Conservation (phyloP, 1,140 invertebrate species). For the Magallana ariakensis region DNA sequence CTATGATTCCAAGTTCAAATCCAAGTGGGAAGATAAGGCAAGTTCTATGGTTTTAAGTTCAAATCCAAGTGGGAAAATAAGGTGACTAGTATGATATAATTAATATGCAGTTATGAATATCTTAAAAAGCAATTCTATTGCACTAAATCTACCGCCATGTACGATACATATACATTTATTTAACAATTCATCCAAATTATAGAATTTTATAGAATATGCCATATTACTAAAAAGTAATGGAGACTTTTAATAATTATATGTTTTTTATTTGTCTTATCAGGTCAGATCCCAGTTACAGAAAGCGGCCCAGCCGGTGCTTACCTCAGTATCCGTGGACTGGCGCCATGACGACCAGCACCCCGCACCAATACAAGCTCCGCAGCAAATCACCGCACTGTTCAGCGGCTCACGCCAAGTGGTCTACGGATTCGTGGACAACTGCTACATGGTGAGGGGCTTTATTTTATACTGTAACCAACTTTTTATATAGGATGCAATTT, state of each 20-base stretch:
- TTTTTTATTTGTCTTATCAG: constrained; percentile 47
- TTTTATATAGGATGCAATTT: no score
- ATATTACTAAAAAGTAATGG: no score
- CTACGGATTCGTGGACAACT: constrained; percentile 79
- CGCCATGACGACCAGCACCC: constrained; percentile 68
- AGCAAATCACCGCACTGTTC: constrained; percentile 76
- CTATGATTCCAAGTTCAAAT: constrained; percentile 76
- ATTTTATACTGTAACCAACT: no score
- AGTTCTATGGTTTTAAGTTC: background rate
- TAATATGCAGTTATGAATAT: no score
- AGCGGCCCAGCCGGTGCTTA: constrained; percentile 74
- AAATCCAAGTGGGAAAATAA: no score
- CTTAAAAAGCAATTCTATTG: no score
- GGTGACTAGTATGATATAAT: no score
- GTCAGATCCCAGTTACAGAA: constrained; percentile 73
- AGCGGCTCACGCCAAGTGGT: constrained; percentile 77
- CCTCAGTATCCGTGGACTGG: constrained; percentile 77
- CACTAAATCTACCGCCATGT: no score
- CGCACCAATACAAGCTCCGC: constrained; percentile 75
- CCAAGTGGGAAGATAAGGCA: constrained; percentile 77
- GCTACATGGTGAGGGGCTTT: constrained; percentile 69
- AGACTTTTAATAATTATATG: no score
- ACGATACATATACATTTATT: no score
- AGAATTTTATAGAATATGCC: no score
- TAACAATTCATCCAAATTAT: no score